phyloP scores from a whole-genome alignment of 2,888 invertebrate species.

The Ormyrus thymus region DNA sequence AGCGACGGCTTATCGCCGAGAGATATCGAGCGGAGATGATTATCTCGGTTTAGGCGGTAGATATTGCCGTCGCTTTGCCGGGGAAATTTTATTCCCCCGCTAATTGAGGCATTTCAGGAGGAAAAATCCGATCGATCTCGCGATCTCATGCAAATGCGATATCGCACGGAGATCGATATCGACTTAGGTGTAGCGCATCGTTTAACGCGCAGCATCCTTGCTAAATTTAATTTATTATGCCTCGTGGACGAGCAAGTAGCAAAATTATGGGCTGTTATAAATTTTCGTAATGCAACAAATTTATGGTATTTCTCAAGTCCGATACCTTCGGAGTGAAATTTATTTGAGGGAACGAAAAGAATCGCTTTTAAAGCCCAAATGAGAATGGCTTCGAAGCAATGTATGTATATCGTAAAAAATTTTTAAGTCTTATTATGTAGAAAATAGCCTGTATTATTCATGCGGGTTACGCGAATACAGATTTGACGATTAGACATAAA shows the following conservation, averaged over 20 bases:
- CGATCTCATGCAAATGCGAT: conserved; percentile 3
- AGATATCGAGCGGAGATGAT: conserved; percentile 33
- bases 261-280: background rate
- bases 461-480: no score
- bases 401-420: no score
- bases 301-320: background rate
- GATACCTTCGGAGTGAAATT: no score
- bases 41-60: conserved; percentile 11
- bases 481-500: no score
- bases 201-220: background rate
- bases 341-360: no score
- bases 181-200: background rate
- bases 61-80: conserved; percentile 10
- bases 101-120: conserved; percentile 25
- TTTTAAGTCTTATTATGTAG: no score
- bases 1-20: conserved; percentile 1
- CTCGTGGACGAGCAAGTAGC: background rate
- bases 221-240: conserved; percentile 6
- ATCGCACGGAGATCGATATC: background rate
- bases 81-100: conserved; percentile 17
- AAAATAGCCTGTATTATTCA: no score
- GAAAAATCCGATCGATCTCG: background rate
- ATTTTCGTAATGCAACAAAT: background rate
- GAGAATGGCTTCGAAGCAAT: no score
- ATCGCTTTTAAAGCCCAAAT: no score